A percentile compares a stretch with the other conserved stretches of the same genome.
phyloP scores from a whole-genome alignment of 2,888 invertebrate genomes.

The Brachyopa scutellaris region DNA sequence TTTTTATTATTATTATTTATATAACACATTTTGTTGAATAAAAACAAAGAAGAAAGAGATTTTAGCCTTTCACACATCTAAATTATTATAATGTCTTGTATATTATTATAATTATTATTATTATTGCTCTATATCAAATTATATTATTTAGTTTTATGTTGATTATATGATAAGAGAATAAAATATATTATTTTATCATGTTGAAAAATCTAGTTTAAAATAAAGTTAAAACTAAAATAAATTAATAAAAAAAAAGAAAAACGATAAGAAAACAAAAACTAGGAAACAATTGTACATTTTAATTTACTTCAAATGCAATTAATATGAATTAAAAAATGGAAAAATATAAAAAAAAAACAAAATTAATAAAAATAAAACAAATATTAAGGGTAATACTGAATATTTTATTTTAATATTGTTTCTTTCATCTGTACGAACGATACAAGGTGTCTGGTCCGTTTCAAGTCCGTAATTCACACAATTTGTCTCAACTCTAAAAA shows the following conservation, averaged over 20 bases:
- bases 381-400: constrained; percentile 29
- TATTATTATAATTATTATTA: constrained; percentile 50
- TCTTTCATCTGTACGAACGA: too few relatives aligned
- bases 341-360: constrained; percentile 25
- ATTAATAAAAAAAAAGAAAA: constrained; percentile 7
- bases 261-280: constrained; percentile 31
- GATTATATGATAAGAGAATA: constrained; percentile 37
- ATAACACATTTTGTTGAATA: constrained; percentile 29
- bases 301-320: constrained; percentile 63
- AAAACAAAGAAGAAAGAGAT: background rate
- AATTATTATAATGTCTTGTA: constrained; percentile 57
- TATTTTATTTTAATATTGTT: too few relatives aligned
- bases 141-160: constrained; percentile 68
- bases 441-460: too few relatives aligned
- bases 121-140: constrained; percentile 50
- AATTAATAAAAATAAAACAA: constrained; percentile 39
- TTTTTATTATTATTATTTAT: constrained; percentile 31
- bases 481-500: too few relatives aligned
- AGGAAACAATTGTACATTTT: constrained; percentile 68
- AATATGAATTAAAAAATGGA: constrained; percentile 46
- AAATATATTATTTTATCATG: constrained; percentile 66
- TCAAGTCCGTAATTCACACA: too few relatives aligned
- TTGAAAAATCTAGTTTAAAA: constrained; percentile 67
- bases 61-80: constrained; percentile 16
- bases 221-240: constrained; percentile 39